Percentiles rank a stretch among this genome's conserved stretches.
Conservation (phyloP, 2,797 vertebrate species). For the Heterohyrax brucei region DNA sequence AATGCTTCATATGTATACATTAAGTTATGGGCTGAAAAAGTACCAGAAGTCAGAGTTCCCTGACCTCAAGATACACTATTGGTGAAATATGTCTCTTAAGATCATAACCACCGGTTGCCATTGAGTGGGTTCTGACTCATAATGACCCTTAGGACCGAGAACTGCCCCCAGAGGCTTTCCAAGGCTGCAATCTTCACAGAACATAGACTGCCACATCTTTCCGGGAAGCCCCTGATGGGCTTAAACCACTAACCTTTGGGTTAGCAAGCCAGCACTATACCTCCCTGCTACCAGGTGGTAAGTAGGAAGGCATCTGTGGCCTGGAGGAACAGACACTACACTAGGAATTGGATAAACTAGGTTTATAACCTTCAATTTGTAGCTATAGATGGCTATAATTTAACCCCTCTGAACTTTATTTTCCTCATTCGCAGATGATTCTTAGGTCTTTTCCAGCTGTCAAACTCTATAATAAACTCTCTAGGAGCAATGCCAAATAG, state of each 20-base stretch:
- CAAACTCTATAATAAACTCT: slow-evolving; percentile 7
- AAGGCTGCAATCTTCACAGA: too few species aligned
- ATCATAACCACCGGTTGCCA: not conserved
- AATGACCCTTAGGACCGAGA: not conserved
- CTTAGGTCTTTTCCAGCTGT: slow-evolving; percentile 4
- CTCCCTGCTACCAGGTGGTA: not conserved
- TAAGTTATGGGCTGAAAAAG: slow-evolving; percentile 13
- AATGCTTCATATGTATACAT: not conserved
- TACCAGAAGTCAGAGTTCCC: slow-evolving; percentile 10
- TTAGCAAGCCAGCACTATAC: not conserved
- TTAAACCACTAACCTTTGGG: not conserved
- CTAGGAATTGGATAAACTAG: not conserved
- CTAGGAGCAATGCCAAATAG: slow-evolving; percentile 43
- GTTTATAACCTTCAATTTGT: not conserved
- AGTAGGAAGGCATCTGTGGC: not conserved
- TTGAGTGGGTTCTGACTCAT: not conserved
- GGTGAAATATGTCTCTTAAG: slow-evolving; percentile 20
- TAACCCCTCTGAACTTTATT: slow-evolving; percentile 29
- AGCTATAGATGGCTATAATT: not conserved
- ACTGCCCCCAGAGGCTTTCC: too few species aligned
- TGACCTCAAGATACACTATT: not conserved
- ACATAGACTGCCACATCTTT: too few species aligned
- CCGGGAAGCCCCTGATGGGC: not conserved
- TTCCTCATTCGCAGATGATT: slow-evolving; percentile 44
- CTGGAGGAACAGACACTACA: not conserved